Evolutionary conservation across 2,888 invertebrate species (phyloP).

Genomic region (Parapristionchus giblindavisi): DNA sequence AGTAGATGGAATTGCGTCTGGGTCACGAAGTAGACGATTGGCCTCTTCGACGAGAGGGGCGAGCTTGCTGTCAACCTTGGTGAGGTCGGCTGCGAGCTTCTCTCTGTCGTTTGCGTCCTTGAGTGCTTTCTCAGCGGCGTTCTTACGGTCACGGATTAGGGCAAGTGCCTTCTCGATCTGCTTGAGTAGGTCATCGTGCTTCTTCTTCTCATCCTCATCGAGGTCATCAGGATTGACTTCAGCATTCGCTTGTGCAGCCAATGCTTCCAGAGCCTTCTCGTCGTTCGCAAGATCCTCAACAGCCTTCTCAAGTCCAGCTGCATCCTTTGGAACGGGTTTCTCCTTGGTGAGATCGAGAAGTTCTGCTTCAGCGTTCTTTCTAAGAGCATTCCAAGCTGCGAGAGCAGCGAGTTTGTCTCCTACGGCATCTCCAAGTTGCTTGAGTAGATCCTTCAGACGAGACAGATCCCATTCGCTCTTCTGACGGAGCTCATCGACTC

Average conservation of each 20-base stretch:
- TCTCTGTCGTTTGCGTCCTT: constrained; percentile 46
- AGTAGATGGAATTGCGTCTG: constrained; percentile 33
- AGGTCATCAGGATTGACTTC: constrained; percentile 43
- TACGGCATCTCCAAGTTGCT: constrained; percentile 47
- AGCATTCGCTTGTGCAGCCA: constrained; percentile 20
- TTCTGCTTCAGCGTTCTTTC: constrained; percentile 51
- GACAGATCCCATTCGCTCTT: constrained; percentile 53
- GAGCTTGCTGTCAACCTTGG: constrained; percentile 43
- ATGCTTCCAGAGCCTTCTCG: constrained; percentile 18
- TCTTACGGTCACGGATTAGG: neutral
- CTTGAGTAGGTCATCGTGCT: constrained; percentile 47
- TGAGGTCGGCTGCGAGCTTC: constrained; percentile 47
- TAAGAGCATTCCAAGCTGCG: constrained; percentile 51
- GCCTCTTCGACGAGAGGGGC: constrained; percentile 48
- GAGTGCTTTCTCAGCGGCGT: constrained; percentile 45
- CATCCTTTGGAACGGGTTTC: neutral
- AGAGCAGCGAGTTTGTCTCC: constrained; percentile 54
- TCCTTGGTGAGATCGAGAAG: constrained; percentile 38
- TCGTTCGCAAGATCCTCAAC: constrained; percentile 19
- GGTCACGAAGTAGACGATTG: constrained; percentile 43
- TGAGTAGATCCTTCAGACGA: constrained; percentile 49
- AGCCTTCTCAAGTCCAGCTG: constrained; percentile 36
- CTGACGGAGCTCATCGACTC: constrained; percentile 31
- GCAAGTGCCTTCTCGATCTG: constrained; percentile 45
- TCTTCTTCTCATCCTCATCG: constrained; percentile 46